These are phyloP conservation scores for Lophura nycthemera DNA, from an alignment of 2,113 vertebrate genomes.

Conservation along the genomic window DNA sequence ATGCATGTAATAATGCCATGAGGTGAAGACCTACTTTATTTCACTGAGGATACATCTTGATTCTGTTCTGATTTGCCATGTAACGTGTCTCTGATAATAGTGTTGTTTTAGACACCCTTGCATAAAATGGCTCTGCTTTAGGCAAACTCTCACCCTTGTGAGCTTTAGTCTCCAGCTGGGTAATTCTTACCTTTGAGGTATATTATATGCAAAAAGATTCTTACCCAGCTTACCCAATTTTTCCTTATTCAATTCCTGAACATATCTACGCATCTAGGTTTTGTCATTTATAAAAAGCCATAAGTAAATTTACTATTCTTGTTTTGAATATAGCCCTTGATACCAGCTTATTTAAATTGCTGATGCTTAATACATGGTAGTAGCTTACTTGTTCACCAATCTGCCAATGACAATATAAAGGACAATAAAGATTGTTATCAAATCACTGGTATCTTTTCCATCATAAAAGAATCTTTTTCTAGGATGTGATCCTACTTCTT, in stretches of 20 bases:
- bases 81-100: background rate
- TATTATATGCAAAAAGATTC: background rate
- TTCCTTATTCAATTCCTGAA: background rate
- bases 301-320: background rate
- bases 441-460: background rate
- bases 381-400: background rate
- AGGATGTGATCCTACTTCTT: background rate
- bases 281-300: background rate
- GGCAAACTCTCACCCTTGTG: background rate
- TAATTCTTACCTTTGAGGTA: background rate
- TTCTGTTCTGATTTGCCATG: background rate
- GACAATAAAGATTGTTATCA: background rate
- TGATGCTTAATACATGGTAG: background rate
- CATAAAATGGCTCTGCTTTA: background rate
- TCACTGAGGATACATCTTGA: background rate
- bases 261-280: background rate
- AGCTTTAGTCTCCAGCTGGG: background rate
- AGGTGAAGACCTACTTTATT: background rate
- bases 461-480: background rate
- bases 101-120: background rate
- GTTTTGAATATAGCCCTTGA: background rate
- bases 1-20: background rate
- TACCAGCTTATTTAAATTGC: background rate
- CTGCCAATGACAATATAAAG: background rate
- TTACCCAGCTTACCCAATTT: background rate